Evolutionary conservation across 1,140 invertebrate genomes (phyloP).

Genomic region (Bombus confusus): DNA sequence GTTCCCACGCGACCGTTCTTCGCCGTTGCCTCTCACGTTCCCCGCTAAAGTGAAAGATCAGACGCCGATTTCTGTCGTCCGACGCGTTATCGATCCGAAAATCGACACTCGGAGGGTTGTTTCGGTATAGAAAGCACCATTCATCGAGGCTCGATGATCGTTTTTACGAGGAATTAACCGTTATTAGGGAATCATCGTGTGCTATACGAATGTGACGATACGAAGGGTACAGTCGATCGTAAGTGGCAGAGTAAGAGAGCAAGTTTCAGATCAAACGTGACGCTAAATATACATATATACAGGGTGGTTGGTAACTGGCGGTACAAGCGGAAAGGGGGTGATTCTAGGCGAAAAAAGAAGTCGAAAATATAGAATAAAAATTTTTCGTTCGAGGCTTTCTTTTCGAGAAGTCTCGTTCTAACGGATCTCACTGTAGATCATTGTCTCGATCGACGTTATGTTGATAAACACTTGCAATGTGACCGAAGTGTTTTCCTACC

Average conservation of each 20-base stretch:
- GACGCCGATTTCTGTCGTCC: constrained; percentile 45
- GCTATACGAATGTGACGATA: background rate
- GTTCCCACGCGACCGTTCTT: constrained; percentile 68
- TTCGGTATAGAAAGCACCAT: background rate
- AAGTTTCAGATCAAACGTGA: background rate
- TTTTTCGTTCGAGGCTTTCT: too few species aligned
- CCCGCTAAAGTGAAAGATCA: constrained; percentile 54
- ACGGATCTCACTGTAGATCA: too few species aligned
- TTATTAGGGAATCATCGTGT: background rate
- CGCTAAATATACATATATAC: too few species aligned
- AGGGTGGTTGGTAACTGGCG: too few species aligned
- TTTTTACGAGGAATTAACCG: background rate
- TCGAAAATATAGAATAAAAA: too few species aligned
- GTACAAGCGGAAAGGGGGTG: too few species aligned
- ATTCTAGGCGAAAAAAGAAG: too few species aligned
- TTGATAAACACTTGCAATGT: too few species aligned
- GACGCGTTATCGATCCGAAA: constrained; percentile 14
- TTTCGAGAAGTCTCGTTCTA: too few species aligned
- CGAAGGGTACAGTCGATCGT: background rate
- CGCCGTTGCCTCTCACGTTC: constrained; percentile 52
- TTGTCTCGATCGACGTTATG: too few species aligned
- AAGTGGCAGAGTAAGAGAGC: background rate
- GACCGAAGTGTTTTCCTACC: too few species aligned
- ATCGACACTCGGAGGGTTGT: background rate
- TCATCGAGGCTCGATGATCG: background rate